Base-by-base conservation (phyloP, 2,797 vertebrate species). In the Morelia viridis region DNA sequence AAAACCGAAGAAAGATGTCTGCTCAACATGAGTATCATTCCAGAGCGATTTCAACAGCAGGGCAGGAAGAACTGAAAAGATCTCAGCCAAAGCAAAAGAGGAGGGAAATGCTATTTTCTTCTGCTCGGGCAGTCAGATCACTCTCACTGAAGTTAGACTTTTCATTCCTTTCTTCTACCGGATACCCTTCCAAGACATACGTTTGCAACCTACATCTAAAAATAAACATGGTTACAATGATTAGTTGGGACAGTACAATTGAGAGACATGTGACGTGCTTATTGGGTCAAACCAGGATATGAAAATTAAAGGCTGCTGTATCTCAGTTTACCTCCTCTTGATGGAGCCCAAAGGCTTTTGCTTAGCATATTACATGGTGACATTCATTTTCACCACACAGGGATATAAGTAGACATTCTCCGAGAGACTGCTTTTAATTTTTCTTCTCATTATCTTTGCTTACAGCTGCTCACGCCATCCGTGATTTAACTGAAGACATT, bases 401-500 rank as follows among this genome's bases (percentile, higher is more conserved):
- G 17, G 61, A 57, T 58, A 0, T 83, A 91, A 50, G 58, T 86
- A 71, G 53, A 31, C 94, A 83, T 95, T 95, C 93, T 96, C 31
- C 64, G 71, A 89, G 68, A 96, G 93, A 19, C 83, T 95, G 9
- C 88, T 94, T 90, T 87, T 96, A 93, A 95, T 94, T 94, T 94
- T 94, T 91, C 91, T 50, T 24, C 46, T 92, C 91, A 92, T 96
- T 94, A 85, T 92, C 90, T 96, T 96, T 96, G 91, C 95, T 96
- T 97, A 94, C 94, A 97, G 97, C 96, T 95, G 96, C 95, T 93
- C 96, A 92, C 95, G 95, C 95, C 93, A 96, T 96, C 95, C 94
- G 50, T 65, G 96, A 97, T 93, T 96, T 98, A 94, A 97, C 97
- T 94, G 94, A 57, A 91, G 95, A 96, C 94, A 95, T 96, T 89